Conservation (phyloP, 2,113 vertebrate species). For the Caloenas nicobarica region DNA sequence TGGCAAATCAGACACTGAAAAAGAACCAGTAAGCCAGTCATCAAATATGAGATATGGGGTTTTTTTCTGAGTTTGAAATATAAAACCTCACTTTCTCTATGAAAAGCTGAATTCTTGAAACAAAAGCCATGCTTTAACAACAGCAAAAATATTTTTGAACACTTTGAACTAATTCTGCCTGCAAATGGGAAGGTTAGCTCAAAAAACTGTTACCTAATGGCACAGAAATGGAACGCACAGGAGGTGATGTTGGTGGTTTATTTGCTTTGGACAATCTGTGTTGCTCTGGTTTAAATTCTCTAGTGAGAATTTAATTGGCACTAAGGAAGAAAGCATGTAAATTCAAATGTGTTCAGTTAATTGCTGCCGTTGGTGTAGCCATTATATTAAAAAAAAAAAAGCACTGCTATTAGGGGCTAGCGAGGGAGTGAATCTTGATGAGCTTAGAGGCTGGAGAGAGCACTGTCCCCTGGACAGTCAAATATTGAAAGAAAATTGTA, state of each 20-base stretch:
- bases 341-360: background rate
- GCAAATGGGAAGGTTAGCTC: background rate
- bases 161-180: background rate
- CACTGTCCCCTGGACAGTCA: background rate
- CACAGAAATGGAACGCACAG: background rate
- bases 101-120: background rate
- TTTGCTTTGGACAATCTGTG: background rate
- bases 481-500: background rate
- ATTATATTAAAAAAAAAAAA: background rate
- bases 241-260: background rate
- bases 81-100: background rate
- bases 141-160: background rate
- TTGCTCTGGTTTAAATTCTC: background rate
- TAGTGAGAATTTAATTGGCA: background rate
- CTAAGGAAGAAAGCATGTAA: background rate
- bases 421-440: background rate
- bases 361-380: background rate
- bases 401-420: background rate
- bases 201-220: background rate
- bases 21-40: background rate
- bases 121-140: background rate
- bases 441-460: background rate
- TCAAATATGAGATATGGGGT: fast-evolving
- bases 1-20: background rate
- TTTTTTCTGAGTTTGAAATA: background rate